Percentiles rank a stretch among this genome's conserved stretches.
These are phyloP conservation scores for Pentalonia nigronervosa DNA, from an alignment of 1,140 invertebrate genomes.

Conservation along the genomic window DNA sequence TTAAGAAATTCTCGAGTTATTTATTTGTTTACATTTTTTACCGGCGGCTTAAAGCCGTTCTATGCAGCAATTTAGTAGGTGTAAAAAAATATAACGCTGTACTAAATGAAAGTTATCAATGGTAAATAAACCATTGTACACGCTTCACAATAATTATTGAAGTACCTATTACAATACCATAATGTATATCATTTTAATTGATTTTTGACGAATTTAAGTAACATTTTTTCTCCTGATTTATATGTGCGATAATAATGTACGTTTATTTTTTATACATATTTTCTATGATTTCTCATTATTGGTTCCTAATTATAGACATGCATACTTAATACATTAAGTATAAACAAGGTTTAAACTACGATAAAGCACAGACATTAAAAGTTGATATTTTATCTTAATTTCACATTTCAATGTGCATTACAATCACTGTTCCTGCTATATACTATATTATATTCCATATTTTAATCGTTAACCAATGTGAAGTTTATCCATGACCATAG, in stretches of 20 bases:
- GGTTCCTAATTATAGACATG: not conserved
- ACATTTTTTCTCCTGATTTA: not conserved
- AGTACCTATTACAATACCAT: not conserved
- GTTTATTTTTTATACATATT: not conserved
- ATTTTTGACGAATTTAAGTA: not conserved
- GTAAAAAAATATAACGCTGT: not conserved
- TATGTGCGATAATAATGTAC: not conserved
- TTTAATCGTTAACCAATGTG: not conserved
- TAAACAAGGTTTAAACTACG: not conserved
- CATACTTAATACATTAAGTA: too few species aligned
- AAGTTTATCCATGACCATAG: not conserved
- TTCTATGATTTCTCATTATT: not conserved
- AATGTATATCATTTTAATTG: not conserved
- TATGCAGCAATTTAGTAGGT: not conserved
- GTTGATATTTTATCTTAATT: not conserved
- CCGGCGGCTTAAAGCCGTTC: not conserved
- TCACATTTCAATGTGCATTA: not conserved
- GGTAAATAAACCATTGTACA: not conserved
- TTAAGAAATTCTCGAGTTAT: constrained; percentile 48
- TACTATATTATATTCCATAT: too few species aligned
- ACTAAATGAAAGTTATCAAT: not conserved
- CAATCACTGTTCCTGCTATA: not conserved
- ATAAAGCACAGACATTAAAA: not conserved
- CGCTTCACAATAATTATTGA: too few species aligned
- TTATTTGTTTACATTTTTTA: constrained; percentile 51